Percentiles rank a stretch among this genome's conserved stretches.
phyloP scores from a whole-genome alignment of 2,888 invertebrate genomes.

The Cremastobaeus sp. region DNA sequence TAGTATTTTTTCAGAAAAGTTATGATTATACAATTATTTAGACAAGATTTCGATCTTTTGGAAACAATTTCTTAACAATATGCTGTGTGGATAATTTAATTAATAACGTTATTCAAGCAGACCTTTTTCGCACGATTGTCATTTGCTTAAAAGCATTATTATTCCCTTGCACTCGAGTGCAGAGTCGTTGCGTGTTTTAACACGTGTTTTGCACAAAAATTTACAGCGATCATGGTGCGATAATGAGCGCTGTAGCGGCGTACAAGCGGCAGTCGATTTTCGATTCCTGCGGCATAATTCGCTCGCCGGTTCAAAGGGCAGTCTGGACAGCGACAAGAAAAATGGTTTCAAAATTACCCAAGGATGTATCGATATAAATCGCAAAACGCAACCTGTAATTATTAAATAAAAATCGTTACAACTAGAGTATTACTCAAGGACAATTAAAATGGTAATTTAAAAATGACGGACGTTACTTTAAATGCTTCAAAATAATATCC shows the following conservation, averaged over 20 bases:
- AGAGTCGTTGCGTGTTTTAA: slow-evolving; percentile 67
- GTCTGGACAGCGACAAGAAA: slow-evolving; percentile 25
- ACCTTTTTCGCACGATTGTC: slow-evolving; percentile 54
- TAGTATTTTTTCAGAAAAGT: too few species aligned
- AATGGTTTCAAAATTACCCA: slow-evolving; percentile 28
- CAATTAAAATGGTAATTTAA: too few species aligned
- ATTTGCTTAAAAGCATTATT: slow-evolving; percentile 52
- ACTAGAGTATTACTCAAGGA: too few species aligned
- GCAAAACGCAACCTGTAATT: too few species aligned
- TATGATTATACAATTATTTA: too few species aligned
- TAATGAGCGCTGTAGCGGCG: slow-evolving; percentile 44
- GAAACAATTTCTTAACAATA: too few species aligned
- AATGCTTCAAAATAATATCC: too few species aligned
- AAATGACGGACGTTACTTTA: too few species aligned
- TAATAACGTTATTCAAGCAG: slow-evolving; percentile 17
- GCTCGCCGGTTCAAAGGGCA: slow-evolving; percentile 34
- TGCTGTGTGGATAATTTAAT: slow-evolving; percentile 36
- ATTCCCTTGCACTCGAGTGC: slow-evolving; percentile 22
- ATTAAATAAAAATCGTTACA: too few species aligned
- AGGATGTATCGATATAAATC: slow-evolving; percentile 34
- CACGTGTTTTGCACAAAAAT: slow-evolving; percentile 73
- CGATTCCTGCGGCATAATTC: slow-evolving; percentile 45
- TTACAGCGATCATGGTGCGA: slow-evolving; percentile 66
- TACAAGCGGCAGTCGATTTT: slow-evolving; percentile 55
- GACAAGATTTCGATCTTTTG: too few species aligned